Evolutionary conservation across 2,888 invertebrate genomes (phyloP).

Genomic region (Cryptus armator): DNA sequence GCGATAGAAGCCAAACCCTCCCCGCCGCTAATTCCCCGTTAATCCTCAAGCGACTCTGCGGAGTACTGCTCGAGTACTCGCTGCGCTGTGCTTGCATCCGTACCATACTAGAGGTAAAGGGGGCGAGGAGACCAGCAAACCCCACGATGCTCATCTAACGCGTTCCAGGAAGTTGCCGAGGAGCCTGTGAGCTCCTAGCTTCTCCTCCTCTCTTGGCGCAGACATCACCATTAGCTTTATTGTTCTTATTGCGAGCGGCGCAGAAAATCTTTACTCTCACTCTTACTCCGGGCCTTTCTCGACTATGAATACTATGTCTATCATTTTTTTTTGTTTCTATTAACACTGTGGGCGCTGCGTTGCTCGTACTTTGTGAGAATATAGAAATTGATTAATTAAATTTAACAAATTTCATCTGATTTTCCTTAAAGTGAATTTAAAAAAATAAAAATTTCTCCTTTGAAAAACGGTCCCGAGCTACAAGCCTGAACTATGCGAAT

Average conservation of each 20-base stretch:
- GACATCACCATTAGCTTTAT: constrained; percentile 66
- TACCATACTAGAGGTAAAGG: constrained; percentile 8
- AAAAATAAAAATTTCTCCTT: too few relatives aligned
- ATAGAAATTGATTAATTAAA: too few relatives aligned
- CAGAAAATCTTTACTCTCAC: not conserved
- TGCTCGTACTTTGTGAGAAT: too few relatives aligned
- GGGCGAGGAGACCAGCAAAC: constrained; percentile 1
- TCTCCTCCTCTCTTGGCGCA: constrained; percentile 50
- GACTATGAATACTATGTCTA: not conserved
- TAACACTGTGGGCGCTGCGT: too few relatives aligned
- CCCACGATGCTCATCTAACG: constrained; percentile 34
- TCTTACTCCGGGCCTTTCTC: not conserved
- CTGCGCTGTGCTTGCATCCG: constrained; percentile 47
- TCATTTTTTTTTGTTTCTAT: not conserved
- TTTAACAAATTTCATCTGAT: too few relatives aligned
- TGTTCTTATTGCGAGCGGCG: constrained; percentile 54
- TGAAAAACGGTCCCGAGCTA: too few relatives aligned
- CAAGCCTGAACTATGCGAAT: too few relatives aligned
- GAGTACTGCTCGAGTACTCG: constrained; percentile 55
- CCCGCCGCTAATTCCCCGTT: constrained; percentile 66
- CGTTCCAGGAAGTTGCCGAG: constrained; percentile 24
- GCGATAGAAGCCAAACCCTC: constrained; percentile 30
- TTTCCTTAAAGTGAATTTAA: too few relatives aligned
- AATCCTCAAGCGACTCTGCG: constrained; percentile 65
- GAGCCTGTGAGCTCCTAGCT: constrained; percentile 34